Percentiles rank a stretch among this genome's conserved stretches.
phyloP scores from a whole-genome alignment of 2,113 vertebrate species.

The Mirza zaza region DNA sequence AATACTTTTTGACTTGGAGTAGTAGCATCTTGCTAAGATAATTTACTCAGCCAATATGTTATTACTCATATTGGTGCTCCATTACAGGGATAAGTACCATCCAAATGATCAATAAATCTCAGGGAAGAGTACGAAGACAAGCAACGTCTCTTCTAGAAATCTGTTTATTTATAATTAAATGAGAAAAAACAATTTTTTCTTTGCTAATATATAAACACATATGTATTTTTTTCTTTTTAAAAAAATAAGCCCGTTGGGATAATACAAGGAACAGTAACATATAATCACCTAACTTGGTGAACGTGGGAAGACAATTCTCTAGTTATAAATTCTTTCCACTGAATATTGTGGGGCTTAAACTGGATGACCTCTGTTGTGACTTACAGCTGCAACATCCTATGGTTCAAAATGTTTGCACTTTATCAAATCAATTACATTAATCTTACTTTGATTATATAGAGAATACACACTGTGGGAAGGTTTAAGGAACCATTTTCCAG shows the following conservation, averaged over 20 bases:
- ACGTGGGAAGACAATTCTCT: not conserved
- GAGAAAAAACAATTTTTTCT: not conserved
- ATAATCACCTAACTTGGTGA: not conserved
- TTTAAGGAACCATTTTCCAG: slow-evolving; percentile 12
- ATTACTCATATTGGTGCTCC: not conserved
- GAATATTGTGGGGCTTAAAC: not conserved
- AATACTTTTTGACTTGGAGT: not conserved
- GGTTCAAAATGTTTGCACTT: not conserved
- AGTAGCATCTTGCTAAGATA: not conserved
- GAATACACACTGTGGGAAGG: not conserved
- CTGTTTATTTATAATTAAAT: not conserved
- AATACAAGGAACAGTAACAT: not conserved
- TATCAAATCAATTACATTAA: not conserved
- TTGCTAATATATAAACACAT: not conserved
- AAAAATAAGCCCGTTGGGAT: not conserved
- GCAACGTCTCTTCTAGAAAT: not conserved
- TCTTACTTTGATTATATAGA: not conserved
- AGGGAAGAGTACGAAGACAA: not conserved
- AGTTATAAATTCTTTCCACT: not conserved
- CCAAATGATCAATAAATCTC: not conserved
- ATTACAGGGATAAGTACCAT: not conserved
- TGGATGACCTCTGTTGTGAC: not conserved
- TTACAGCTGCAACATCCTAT: not conserved
- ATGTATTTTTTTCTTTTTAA: not conserved
- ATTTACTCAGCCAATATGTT: not conserved